Conservation (phyloP, 2,888 invertebrate genomes). For the Hemistola chrysoprasaria region DNA sequence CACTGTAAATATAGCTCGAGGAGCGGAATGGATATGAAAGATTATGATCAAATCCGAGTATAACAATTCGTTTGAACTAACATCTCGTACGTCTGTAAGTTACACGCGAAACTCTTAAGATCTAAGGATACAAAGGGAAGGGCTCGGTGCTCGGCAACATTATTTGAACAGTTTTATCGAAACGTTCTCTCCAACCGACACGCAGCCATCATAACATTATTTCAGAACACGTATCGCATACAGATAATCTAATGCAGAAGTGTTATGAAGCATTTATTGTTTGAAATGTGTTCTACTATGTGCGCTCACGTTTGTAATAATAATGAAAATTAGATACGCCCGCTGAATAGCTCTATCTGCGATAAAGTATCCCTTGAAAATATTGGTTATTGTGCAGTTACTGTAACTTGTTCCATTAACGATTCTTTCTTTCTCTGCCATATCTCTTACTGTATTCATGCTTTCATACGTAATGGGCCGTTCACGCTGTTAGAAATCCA, state of each 20-base stretch:
- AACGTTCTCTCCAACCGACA: conserved; percentile 46
- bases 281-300: conserved; percentile 54
- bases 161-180: conserved; percentile 59
- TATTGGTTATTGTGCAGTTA: neutral
- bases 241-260: conserved; percentile 74
- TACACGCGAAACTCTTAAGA: conserved; percentile 26
- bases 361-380: neutral
- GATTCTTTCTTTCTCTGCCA: conserved; percentile 1
- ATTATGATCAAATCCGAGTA: conserved; percentile 25
- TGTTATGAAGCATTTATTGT: conserved; percentile 74
- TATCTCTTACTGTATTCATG: neutral
- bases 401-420: conserved; percentile 6
- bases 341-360: neutral
- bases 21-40: conserved; percentile 20
- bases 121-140: conserved; percentile 26
- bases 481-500: conserved; percentile 24
- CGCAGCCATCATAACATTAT: conserved; percentile 68
- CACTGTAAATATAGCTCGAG: conserved; percentile 7
- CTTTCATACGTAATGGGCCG: conserved; percentile 9
- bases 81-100: conserved; percentile 21
- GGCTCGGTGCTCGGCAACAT: conserved; percentile 38
- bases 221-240: conserved; percentile 72
- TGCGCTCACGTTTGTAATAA: conserved; percentile 46
- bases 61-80: conserved; percentile 29
- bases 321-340: conserved; percentile 25